Conservation (phyloP, 2,113 vertebrate genomes). For the Pantherophis guttatus region DNA sequence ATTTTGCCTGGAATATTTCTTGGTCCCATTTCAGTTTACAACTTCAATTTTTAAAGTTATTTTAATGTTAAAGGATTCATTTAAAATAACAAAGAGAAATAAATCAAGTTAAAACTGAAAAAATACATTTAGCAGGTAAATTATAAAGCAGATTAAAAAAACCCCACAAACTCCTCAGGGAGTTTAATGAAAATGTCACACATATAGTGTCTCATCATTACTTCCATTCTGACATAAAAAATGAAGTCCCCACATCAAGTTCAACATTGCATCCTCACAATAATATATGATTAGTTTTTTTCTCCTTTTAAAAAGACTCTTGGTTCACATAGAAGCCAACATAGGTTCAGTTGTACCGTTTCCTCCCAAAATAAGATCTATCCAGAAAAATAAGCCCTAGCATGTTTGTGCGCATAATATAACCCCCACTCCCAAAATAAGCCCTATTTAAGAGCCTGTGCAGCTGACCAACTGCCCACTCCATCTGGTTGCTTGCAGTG, state of each 20-base stretch:
- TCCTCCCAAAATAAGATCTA: too few species aligned
- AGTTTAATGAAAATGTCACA: neutral
- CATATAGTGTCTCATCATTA: neutral
- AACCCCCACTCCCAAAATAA: too few species aligned
- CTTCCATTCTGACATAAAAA: neutral
- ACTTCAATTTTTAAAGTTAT: neutral
- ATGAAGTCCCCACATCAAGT: neutral
- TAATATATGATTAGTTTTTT: neutral
- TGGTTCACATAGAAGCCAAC: neutral
- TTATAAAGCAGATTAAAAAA: neutral
- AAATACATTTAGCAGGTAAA: neutral
- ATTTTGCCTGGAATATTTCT: neutral
- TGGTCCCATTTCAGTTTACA: neutral
- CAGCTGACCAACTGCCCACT: too few species aligned
- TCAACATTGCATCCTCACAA: neutral
- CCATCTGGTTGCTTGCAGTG: too few species aligned
- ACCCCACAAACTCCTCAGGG: neutral
- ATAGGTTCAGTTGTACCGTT: neutral
- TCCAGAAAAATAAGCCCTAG: too few species aligned
- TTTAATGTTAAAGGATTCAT: neutral
- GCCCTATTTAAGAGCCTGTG: too few species aligned
- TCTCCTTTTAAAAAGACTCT: neutral
- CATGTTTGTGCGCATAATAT: too few species aligned
- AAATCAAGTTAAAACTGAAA: neutral
- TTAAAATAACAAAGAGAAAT: neutral